Conservation (phyloP, 64 coral and sea anemone species). For the Montipora efflorescens region DNA sequence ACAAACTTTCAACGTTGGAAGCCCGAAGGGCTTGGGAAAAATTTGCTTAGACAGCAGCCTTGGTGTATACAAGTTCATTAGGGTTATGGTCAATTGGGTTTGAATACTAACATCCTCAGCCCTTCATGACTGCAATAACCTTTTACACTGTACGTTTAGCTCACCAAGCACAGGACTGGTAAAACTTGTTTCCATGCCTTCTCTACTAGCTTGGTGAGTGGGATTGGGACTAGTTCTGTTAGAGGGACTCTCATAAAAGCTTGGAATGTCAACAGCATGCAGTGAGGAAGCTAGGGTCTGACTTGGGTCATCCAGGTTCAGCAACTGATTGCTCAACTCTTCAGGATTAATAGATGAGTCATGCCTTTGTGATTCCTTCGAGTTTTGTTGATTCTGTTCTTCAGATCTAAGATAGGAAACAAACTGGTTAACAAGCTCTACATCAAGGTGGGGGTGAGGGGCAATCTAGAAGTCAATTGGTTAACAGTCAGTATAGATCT, state of each 20-base stretch:
- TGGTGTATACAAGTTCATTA: too few relatives aligned
- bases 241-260: slow-evolving; percentile 75
- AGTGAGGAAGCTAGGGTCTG: slow-evolving; percentile 81
- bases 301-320: slow-evolving; percentile 79
- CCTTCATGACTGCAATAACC: not conserved
- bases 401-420: not conserved
- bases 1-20: too few relatives aligned
- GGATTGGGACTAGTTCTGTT: slow-evolving; percentile 17
- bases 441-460: too few relatives aligned
- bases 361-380: not conserved
- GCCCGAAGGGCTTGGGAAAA: too few relatives aligned
- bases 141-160: not conserved
- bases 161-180: slow-evolving; percentile 71
- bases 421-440: not conserved
- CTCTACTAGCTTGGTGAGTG: not conserved
- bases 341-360: slow-evolving; percentile 42
- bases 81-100: too few relatives aligned
- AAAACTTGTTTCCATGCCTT: slow-evolving; percentile 26
- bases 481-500: too few relatives aligned
- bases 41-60: too few relatives aligned
- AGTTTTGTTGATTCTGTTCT: not conserved
- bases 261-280: slow-evolving; percentile 90
- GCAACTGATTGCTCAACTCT: slow-evolving; percentile 19
- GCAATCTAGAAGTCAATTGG: too few relatives aligned
- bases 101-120: not conserved